Percentiles rank a stretch among this genome's conserved stretches.
Conservation (phyloP, 1,140 invertebrate genomes). For the Globodera rostochiensis region DNA sequence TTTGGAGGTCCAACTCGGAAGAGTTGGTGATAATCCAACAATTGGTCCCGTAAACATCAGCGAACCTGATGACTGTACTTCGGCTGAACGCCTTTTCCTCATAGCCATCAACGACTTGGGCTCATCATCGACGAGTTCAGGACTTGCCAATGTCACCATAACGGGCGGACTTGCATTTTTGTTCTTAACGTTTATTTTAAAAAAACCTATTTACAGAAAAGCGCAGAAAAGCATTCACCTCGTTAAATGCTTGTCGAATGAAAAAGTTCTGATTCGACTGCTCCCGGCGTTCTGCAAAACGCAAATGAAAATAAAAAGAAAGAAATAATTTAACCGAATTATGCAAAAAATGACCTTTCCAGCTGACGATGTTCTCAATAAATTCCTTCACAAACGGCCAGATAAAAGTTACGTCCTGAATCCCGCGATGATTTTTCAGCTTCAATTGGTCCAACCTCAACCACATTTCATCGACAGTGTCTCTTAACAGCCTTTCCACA, state of each 20-base stretch:
- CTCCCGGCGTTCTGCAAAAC: neutral
- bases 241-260: neutral
- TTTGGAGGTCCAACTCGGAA: neutral
- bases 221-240: neutral
- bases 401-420: slow-evolving; percentile 13
- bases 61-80: neutral
- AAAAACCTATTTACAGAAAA: no score
- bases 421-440: neutral
- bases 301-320: neutral
- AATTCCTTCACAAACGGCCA: slow-evolving; percentile 12
- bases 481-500: neutral
- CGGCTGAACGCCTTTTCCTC: neutral
- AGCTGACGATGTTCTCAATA: neutral
- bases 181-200: neutral
- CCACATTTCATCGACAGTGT: neutral
- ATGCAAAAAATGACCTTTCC: slow-evolving; percentile 4
- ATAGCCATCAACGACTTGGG: neutral
- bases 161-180: neutral
- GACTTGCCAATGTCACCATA: neutral
- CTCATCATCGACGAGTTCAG: neutral
- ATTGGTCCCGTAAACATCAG: neutral
- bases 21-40: neutral
- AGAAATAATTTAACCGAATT: no score
- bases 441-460: neutral
- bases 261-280: neutral